Base-by-base conservation (phyloP, 1,140 invertebrate genomes). In the Aphidius gifuensis region DNA sequence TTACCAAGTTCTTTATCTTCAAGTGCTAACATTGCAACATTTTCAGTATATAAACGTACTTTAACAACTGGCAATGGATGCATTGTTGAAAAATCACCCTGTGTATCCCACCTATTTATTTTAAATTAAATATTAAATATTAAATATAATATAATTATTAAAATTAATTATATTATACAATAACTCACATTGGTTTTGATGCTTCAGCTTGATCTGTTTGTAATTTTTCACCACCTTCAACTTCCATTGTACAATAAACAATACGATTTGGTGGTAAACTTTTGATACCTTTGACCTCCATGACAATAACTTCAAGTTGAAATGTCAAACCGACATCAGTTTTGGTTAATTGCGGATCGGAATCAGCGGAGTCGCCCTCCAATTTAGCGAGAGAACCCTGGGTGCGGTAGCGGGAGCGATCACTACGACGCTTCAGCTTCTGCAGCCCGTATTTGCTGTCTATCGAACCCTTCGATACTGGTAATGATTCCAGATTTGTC, bases 191-290 rank as follows among this genome's bases (percentile, higher is more conserved):
- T 56, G 97, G 97, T 82, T 99, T 99, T 0, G 94, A 97, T 11
- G 96, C 97, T 83, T 99, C 96, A 3, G 97, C 96, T 81, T 99
- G 96, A 84, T 99, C 98, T 6, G 98, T 99, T 83, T 99, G 97
- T 46, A 99, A 83, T 80, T 99, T 99, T 76, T 98, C 96, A 47
- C 96, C 94, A 61, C 92, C 92, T 81, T 99, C 97, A 2, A 99
- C 96, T 84, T 99, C 97, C 98, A 99, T 99, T 32, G 97, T 99
- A 80, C 98, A 99, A 83, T 99, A 99, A 42, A 99, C 96, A 72
- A 99, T 98, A 74, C 96, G 87, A 84, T 97, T 99, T 11, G 95
- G 90, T 67, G 96, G 90, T 68, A 99, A 83, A 44, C 94, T 97
- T 81, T 98, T 99, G 48, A 99, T 84, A 64, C 96, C 96, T 82